phyloP scores from a whole-genome alignment of 2,888 invertebrate genomes.

The Drosophila subquinaria region DNA sequence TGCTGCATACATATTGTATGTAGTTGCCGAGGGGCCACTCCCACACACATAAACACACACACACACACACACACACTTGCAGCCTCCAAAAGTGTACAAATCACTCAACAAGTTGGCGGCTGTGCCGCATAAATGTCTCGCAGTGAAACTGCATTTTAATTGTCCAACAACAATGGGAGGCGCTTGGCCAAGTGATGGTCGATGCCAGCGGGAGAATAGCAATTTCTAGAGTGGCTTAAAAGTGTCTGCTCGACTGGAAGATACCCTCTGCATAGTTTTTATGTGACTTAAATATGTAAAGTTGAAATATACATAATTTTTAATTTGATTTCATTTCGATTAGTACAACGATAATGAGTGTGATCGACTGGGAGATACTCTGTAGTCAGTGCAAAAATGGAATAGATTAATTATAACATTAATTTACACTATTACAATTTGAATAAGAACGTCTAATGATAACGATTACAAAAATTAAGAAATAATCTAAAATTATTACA shows the following conservation, averaged over 20 bases:
- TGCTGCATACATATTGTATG: constrained; percentile 33
- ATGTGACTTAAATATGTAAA: background rate
- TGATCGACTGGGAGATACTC: background rate
- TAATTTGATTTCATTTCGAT: background rate
- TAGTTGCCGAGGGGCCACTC: constrained; percentile 59
- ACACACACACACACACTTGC: background rate
- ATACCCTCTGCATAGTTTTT: constrained; percentile 9
- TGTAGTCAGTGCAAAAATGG: background rate
- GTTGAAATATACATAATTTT: background rate
- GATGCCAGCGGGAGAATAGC: constrained; percentile 52
- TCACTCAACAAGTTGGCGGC: constrained; percentile 70
- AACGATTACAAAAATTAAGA: too few species aligned
- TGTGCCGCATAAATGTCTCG: constrained; percentile 70
- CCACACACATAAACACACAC: constrained; percentile 27
- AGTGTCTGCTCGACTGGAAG: background rate
- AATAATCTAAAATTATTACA: too few species aligned
- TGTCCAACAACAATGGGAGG: constrained; percentile 63
- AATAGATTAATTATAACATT: too few species aligned
- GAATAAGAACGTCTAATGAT: background rate
- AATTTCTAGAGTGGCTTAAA: constrained; percentile 13
- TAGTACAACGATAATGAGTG: background rate
- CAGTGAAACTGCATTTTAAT: constrained; percentile 76
- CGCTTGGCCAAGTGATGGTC: constrained; percentile 56
- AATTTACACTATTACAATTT: too few species aligned
- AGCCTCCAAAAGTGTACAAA: constrained; percentile 51